Evolutionary conservation across 2,113 vertebrate species (phyloP).

Genomic region (Australoheros scitulus): DNA sequence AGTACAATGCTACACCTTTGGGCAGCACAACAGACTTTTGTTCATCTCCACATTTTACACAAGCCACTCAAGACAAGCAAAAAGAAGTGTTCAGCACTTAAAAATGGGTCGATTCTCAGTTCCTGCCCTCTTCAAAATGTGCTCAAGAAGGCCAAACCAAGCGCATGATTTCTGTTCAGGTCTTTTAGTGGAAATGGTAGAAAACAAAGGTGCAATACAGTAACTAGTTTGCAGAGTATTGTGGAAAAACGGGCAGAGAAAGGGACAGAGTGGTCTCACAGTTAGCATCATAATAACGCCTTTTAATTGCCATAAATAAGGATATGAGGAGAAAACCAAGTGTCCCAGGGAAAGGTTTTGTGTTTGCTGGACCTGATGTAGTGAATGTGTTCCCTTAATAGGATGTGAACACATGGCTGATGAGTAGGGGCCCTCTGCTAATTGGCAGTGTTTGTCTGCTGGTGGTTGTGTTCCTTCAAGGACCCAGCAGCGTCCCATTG

Average conservation of each 20-base stretch:
- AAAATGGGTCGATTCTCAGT: conserved; percentile 60
- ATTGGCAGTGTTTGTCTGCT: conserved; percentile 78
- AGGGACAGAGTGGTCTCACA: conserved; percentile 59
- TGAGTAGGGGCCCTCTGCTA: conserved; percentile 70
- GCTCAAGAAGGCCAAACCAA: conserved; percentile 60
- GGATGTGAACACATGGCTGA: conserved; percentile 73
- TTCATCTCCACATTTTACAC: conserved; percentile 61
- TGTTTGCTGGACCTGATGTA: conserved; percentile 63
- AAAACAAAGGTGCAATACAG: conserved; percentile 73
- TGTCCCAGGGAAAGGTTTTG: conserved; percentile 65
- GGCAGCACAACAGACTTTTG: conserved; percentile 57
- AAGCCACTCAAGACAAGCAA: conserved; percentile 65
- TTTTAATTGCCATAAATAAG: conserved; percentile 72
- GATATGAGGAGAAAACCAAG: conserved; percentile 64
- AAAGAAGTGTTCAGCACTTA: conserved; percentile 63
- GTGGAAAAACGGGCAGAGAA: neutral
- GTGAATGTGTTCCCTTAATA: conserved; percentile 73
- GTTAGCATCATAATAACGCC: conserved; percentile 78
- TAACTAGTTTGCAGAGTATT: conserved; percentile 41
- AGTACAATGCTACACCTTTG: conserved; percentile 66
- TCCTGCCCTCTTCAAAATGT: conserved; percentile 65
- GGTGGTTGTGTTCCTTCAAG: conserved; percentile 68
- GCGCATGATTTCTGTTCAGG: conserved; percentile 62
- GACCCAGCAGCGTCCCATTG: conserved; percentile 65
- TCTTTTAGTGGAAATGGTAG: conserved; percentile 41